Evolutionary conservation across 2,797 vertebrate genomes (phyloP), one percentile per base, ranked within the genome.

Genomic region (Mycteria americana): DNA sequence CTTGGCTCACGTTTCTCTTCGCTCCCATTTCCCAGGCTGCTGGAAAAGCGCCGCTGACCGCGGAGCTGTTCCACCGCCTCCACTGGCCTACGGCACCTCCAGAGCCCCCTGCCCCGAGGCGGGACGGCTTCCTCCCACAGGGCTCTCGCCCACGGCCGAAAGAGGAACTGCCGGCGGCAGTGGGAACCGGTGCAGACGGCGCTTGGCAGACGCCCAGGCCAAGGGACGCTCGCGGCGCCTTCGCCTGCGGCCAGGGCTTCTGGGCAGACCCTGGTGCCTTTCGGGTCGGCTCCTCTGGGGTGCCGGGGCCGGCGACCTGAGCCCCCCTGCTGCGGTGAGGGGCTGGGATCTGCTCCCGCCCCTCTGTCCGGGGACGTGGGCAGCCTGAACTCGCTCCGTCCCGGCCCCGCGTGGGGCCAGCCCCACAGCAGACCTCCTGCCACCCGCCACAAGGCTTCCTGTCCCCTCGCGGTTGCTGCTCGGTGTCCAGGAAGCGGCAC

Each of bases 151-250:
- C 3, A 0, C 2, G 0, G 24, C 35, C 7, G 6, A 72, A 93
- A 19, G 56, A 56, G 85, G 75, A 97, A 88, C 76, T 7, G 1
- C 10, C 2, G 2, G 2, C 15, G 17, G n/a, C 81, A 65, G 39
- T 3, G 4, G 79, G 78, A 82, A 51, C n/a, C 0, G 0, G 30
- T 9, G 0, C 60, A 1, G 1, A 27, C 6, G 3, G 56, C 0
- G 0, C 46, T 87, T 24, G 35, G 81, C 72, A 82, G 67, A 33
- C 2, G 1, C 37, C 54, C n/a, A 50, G 2, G 10, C n/a, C n/a
- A 6, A 6, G 13, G 56, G 33, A 18, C 6, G 3, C 57, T 33
- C 2, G 3, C 13, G 19, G 7, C 4, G 19, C 56, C 56, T 62
- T 72, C 4, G 8, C 23, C 6, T 3, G 46, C 2, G 0, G 28